Percentiles rank a stretch among this genome's conserved stretches.
Conservation (phyloP, 2,888 invertebrate genomes). For the Ormyrus thymus region DNA sequence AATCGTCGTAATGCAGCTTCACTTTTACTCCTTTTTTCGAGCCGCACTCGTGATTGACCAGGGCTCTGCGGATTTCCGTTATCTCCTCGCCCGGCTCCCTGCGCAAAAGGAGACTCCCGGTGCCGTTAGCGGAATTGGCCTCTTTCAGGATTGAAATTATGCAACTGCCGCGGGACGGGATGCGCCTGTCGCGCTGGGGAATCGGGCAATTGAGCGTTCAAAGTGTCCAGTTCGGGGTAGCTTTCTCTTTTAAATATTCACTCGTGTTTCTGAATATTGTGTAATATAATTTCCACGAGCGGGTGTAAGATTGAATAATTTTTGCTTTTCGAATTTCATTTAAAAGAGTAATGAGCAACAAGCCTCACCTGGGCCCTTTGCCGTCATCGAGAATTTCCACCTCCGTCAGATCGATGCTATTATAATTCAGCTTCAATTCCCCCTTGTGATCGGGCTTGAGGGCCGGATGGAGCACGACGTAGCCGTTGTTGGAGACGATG, state of each 20-base stretch:
- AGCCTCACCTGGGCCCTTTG: constrained; percentile 79
- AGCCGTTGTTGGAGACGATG: constrained; percentile 97
- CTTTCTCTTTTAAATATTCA: too few relatives aligned
- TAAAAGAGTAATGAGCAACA: not conserved
- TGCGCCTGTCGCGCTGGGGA: too few relatives aligned
- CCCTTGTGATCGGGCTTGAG: constrained; percentile 86
- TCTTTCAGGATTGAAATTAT: too few relatives aligned
- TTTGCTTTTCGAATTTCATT: not conserved
- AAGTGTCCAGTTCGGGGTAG: too few relatives aligned
- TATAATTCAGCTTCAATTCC: constrained; percentile 91
- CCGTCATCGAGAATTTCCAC: constrained; percentile 90
- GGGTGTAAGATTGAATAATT: too few relatives aligned
- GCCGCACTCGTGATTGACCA: constrained; percentile 84
- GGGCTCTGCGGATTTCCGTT: constrained; percentile 79
- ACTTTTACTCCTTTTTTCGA: constrained; percentile 82
- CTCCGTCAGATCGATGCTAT: constrained; percentile 96
- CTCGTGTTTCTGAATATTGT: too few relatives aligned
- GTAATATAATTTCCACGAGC: too few relatives aligned
- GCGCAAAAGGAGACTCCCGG: not conserved
- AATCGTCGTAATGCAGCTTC: constrained; percentile 89
- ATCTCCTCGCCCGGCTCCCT: constrained; percentile 69
- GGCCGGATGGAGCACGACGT: constrained; percentile 95
- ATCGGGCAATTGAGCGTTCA: too few relatives aligned
- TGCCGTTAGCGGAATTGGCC: too few relatives aligned
- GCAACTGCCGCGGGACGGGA: too few relatives aligned